Conservation (phyloP, 2,888 invertebrate genomes). For the Lypha dubia region DNA sequence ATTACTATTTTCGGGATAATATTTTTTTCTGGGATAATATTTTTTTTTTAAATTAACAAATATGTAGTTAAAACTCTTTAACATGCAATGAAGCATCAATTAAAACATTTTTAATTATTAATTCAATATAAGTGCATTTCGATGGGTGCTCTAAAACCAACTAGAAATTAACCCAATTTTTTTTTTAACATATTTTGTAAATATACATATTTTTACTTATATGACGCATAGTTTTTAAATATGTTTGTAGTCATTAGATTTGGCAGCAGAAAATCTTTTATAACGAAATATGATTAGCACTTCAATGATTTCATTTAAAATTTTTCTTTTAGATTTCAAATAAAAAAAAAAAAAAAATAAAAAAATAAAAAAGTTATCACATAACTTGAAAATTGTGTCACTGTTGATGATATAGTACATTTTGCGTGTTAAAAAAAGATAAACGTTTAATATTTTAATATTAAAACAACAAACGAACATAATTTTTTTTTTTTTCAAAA, state of each 20-base stretch:
- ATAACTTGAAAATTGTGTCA: slow-evolving; percentile 46
- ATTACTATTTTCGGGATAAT: too few relatives aligned
- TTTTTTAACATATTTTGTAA: too few relatives aligned
- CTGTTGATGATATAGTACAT: neutral
- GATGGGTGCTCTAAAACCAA: too few relatives aligned
- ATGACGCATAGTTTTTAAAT: neutral
- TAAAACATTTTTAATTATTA: too few relatives aligned
- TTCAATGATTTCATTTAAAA: neutral
- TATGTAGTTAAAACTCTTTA: too few relatives aligned
- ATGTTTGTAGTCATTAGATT: neutral
- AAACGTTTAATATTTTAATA: slow-evolving; percentile 7
- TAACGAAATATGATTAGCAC: neutral
- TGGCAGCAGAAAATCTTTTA: neutral
- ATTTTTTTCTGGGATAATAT: too few relatives aligned
- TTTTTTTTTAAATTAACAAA: too few relatives aligned
- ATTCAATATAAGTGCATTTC: too few relatives aligned
- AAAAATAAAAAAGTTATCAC: neutral
- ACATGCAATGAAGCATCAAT: too few relatives aligned
- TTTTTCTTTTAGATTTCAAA: neutral
- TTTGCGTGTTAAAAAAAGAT: slow-evolving; percentile 27
- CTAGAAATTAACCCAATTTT: too few relatives aligned
- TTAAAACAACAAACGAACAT: slow-evolving; percentile 5
- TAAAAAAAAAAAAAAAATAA: too few relatives aligned
- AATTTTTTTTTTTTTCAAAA: slow-evolving; percentile 20
- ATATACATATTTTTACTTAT: too few relatives aligned